Base-by-base conservation (phyloP, 2,797 vertebrate genomes). In the Melanotaenia parkinsoni region DNA sequence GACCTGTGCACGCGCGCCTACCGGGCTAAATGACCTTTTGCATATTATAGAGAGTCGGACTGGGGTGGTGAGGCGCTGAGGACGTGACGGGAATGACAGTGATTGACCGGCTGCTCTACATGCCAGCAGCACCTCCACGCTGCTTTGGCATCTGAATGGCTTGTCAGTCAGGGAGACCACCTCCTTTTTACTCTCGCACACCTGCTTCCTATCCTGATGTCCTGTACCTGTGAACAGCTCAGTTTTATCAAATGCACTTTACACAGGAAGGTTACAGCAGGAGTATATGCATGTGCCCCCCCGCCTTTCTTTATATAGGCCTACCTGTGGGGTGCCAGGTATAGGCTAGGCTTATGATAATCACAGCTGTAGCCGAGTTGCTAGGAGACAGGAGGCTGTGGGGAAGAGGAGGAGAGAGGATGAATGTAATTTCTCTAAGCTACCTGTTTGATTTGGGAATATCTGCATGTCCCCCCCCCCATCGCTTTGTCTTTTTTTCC, bases 21-120 rank as follows among this genome's bases (percentile, higher is more conserved):
- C 54, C 60, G 58, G 68, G 66, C 70, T 33, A 37, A 83, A 86
- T 91, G 91, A 91, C 89, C 88, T 86, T 86, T 87, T 66, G 58
- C 56, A 26, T 63, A 45, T 84, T 68, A 68, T 77, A 47, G 51
- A 58, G 53, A 72, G 70, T 72, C 70, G 71, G 77, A 45, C 68
- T 38, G 79, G 66, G 71, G 79, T 67, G 71, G 69, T 47, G 83
- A 81, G 76, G 66, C 70, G 82, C 74, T 26, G 86, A 85, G 84
- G 85, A 92, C 91, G 92, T 92, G 91, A 92, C 59, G 79, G 72
- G 92, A 90, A 92, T 94, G 88, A 91, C 89, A 87, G 89, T 80
- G 89, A 89, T 87, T 79, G 88, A 88, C 65, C n/a, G 79, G 77
- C 83, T 85, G 85, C 86, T 88, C 83, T 80, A 73, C 81, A 85